Percentiles rank a stretch among this genome's conserved stretches.
Conservation (phyloP, 2,888 invertebrate genomes). For the Meghimatium bilineatum region DNA sequence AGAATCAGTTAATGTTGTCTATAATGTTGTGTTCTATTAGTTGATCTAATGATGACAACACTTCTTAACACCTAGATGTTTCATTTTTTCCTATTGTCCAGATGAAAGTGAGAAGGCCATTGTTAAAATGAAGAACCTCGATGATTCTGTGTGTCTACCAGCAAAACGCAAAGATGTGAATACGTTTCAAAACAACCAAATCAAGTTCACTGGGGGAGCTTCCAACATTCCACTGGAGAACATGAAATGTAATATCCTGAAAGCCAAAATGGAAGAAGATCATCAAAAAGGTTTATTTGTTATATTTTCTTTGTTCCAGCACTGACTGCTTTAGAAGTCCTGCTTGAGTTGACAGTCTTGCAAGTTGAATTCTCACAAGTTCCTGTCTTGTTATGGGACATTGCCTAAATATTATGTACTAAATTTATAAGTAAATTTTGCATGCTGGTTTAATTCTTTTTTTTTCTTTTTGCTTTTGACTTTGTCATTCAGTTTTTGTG, state of each 20-base stretch:
- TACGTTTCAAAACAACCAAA: conserved; percentile 78
- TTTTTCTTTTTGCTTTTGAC: background rate
- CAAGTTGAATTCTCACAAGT: background rate
- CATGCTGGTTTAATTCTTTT: background rate
- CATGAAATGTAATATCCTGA: conserved; percentile 95
- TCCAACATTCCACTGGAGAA: conserved; percentile 90
- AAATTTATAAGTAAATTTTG: background rate
- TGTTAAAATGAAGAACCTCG: conserved; percentile 76
- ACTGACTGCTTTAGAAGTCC: background rate
- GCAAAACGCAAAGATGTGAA: conserved; percentile 75
- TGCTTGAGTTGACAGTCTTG: background rate
- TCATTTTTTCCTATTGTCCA: conserved; percentile 48
- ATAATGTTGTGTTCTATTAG: no score
- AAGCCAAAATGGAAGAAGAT: conserved; percentile 86
- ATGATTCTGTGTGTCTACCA: conserved; percentile 60
- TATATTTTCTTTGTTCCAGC: conserved; percentile 16
- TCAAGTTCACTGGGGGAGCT: conserved; percentile 74
- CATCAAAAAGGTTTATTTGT: conserved; percentile 72
- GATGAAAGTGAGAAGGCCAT: conserved; percentile 75
- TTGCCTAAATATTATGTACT: background rate
- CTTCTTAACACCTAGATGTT: no score
- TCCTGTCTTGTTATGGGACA: background rate
- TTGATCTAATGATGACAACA: no score
- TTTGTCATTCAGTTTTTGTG: no score
- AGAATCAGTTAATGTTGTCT: no score